phyloP scores from a whole-genome alignment of 2,888 invertebrate species.

The Trisateles emortualis region DNA sequence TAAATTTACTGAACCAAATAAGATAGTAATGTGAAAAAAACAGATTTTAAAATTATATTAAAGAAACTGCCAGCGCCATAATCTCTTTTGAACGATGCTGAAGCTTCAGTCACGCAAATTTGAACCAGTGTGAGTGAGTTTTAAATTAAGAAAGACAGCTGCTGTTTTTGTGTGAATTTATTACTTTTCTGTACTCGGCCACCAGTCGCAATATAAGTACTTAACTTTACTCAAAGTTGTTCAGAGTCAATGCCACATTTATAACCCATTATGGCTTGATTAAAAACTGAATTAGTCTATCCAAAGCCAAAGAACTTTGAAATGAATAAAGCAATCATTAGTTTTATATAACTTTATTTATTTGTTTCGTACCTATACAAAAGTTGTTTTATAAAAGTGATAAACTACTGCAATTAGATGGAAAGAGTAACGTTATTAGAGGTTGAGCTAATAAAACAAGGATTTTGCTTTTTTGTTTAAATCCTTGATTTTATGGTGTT shows the following conservation, averaged over 20 bases:
- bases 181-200: background rate
- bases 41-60: too few species aligned
- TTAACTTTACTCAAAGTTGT: too few species aligned
- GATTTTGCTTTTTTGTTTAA: slow-evolving; percentile 31
- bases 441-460: slow-evolving; percentile 42
- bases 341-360: background rate
- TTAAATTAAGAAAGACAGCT: background rate
- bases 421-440: slow-evolving; percentile 51
- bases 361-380: background rate
- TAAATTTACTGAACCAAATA: too few species aligned
- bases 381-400: slow-evolving; percentile 30
- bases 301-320: background rate
- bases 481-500: slow-evolving; percentile 37
- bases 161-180: background rate
- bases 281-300: too few species aligned
- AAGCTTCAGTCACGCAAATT: too few species aligned
- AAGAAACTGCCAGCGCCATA: too few species aligned
- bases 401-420: slow-evolving; percentile 48
- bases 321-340: background rate
- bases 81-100: too few species aligned
- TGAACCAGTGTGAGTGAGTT: too few species aligned
- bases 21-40: too few species aligned
- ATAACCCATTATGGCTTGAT: too few species aligned
- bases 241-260: too few species aligned
- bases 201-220: too few species aligned